phyloP scores from a whole-genome alignment of 1,140 invertebrate species.

The Nymphalis io region DNA sequence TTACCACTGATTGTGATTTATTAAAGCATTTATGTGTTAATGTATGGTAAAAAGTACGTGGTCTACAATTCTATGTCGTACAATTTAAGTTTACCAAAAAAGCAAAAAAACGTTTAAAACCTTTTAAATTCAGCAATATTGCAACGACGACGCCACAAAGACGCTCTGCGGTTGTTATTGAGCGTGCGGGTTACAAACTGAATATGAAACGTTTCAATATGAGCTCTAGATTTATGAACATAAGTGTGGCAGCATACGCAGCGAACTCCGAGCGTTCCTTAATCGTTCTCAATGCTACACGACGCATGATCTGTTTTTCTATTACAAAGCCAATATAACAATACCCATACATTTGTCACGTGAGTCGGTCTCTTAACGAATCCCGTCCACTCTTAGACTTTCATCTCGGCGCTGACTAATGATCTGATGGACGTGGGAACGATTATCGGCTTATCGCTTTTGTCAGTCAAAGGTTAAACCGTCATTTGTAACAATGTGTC shows the following conservation, averaged over 20 bases:
- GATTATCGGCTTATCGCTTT: conserved; percentile 64
- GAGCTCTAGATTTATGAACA: conserved; percentile 10
- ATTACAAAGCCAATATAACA: conserved; percentile 57
- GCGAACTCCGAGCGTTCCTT: background rate
- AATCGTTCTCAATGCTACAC: conserved; percentile 27
- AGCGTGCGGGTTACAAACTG: conserved; percentile 9
- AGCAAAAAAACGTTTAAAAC: too few species aligned
- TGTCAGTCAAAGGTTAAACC: conserved; percentile 62
- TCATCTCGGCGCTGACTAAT: conserved; percentile 69
- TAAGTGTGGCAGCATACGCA: background rate
- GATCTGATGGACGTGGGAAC: conserved; percentile 65
- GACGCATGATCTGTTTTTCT: conserved; percentile 51
- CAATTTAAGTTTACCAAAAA: too few species aligned
- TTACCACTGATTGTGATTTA: too few species aligned
- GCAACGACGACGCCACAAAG: conserved; percentile 21
- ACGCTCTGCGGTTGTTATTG: conserved; percentile 26
- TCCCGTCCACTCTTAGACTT: conserved; percentile 44
- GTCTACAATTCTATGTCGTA: too few species aligned
- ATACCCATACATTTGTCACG: conserved; percentile 65
- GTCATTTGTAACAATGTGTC: conserved; percentile 53
- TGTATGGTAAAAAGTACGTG: too few species aligned
- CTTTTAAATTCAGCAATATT: conserved; percentile 17
- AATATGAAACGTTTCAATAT: background rate
- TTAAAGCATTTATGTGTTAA: too few species aligned
- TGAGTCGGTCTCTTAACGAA: conserved; percentile 46